Percentiles rank a stretch among this genome's conserved stretches.
These are phyloP conservation scores for Abrostola triplasia DNA, from an alignment of 2,888 invertebrate species.

Conservation along the genomic window DNA sequence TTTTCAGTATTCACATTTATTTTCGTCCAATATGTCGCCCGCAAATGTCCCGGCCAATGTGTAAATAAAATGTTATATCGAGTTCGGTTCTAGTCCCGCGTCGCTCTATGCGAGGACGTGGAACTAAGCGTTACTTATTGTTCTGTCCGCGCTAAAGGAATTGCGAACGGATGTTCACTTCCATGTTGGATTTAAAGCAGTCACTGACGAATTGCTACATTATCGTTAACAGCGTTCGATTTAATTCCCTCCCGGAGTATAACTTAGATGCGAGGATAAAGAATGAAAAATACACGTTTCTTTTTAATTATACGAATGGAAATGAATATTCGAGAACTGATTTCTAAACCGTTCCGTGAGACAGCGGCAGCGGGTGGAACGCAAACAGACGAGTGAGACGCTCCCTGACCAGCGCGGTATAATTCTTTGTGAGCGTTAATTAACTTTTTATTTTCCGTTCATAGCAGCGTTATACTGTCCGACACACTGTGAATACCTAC, in stretches of 20 bases:
- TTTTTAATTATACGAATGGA: constrained; percentile 52
- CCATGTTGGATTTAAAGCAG: constrained; percentile 78
- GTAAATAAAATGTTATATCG: constrained; percentile 43
- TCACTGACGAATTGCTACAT: constrained; percentile 82
- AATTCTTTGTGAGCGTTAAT: constrained; percentile 72
- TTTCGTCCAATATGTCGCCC: constrained; percentile 33
- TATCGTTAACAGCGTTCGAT: constrained; percentile 79
- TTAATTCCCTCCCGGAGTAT: constrained; percentile 66
- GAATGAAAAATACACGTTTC: constrained; percentile 61
- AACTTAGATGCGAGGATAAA: constrained; percentile 67
- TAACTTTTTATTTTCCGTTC: constrained; percentile 72
- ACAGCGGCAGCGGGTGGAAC: constrained; percentile 27
- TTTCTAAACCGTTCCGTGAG: constrained; percentile 39
- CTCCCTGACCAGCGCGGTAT: constrained; percentile 60
- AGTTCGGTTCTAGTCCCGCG: constrained; percentile 40
- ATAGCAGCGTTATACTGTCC: constrained; percentile 55
- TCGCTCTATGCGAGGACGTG: constrained; percentile 59
- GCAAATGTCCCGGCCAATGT: constrained; percentile 16
- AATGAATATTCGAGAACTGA: constrained; percentile 42
- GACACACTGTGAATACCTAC: constrained; percentile 54
- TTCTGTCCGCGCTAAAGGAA: constrained; percentile 72
- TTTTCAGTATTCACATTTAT: constrained; percentile 25
- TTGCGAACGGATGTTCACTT: constrained; percentile 75
- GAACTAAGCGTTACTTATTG: constrained; percentile 79
- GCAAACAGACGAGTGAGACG: constrained; percentile 57